Conservation (phyloP, 2,797 vertebrate species). For the Australoheros facetus region DNA sequence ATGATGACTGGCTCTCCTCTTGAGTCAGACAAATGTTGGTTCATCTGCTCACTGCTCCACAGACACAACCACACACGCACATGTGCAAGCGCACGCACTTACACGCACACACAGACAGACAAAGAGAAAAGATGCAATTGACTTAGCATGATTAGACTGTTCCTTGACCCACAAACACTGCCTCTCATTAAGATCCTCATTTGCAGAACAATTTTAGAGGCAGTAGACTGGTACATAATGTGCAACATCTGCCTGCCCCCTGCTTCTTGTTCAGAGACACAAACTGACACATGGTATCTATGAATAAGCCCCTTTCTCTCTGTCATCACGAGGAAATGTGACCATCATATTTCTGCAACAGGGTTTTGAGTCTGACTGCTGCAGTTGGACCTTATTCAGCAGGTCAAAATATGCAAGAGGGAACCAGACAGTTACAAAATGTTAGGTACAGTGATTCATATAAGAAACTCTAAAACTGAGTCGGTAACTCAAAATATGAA, state of each 20-base stretch:
- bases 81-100: slow-evolving; percentile 1
- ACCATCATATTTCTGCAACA: slow-evolving; percentile 46
- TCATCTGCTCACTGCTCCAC: slow-evolving; percentile 68
- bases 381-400: slow-evolving; percentile 12
- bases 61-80: background rate
- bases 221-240: slow-evolving; percentile 80
- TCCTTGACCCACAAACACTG: slow-evolving; percentile 78
- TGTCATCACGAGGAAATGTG: slow-evolving; percentile 43
- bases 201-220: slow-evolving; percentile 79
- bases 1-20: slow-evolving; percentile 67
- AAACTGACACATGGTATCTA: slow-evolving; percentile 70
- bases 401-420: slow-evolving; percentile 24
- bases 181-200: slow-evolving; percentile 82
- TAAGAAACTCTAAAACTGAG: slow-evolving; percentile 1
- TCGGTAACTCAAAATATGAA: slow-evolving; percentile 11
- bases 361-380: slow-evolving; percentile 41
- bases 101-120: background rate
- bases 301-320: slow-evolving; percentile 55
- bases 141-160: slow-evolving; percentile 80
- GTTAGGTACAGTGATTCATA: background rate
- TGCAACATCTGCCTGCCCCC: slow-evolving; percentile 79
- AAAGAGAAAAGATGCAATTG: slow-evolving; percentile 70
- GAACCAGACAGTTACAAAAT: background rate
- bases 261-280: slow-evolving; percentile 66
- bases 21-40: slow-evolving; percentile 73